phyloP scores from a whole-genome alignment of 2,888 invertebrate species.

The Agrypnus murinus region DNA sequence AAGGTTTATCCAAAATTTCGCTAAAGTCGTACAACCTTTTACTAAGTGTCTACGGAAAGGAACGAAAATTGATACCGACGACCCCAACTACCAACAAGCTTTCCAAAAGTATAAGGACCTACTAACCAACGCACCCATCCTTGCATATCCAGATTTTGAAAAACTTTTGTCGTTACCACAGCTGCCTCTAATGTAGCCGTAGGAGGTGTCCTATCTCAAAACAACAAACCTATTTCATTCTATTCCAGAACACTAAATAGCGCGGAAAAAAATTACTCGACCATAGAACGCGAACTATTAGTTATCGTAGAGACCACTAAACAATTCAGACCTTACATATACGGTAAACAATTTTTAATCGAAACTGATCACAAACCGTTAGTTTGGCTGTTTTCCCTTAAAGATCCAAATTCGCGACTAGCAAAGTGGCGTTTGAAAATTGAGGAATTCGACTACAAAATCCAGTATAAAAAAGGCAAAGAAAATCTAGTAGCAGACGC shows the following conservation, averaged over 20 bases:
- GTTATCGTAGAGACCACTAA: background rate
- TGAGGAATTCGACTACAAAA: background rate
- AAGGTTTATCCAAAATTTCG: constrained; percentile 35
- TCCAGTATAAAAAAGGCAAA: background rate
- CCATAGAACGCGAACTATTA: background rate
- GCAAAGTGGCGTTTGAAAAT: background rate
- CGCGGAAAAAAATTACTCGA: too few relatives aligned
- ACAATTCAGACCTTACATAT: background rate
- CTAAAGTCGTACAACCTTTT: too few relatives aligned
- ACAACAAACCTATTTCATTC: background rate
- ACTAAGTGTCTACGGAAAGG: constrained; percentile 5
- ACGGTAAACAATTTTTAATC: too few relatives aligned
- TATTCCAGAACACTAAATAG: background rate
- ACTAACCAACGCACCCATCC: constrained; percentile 38
- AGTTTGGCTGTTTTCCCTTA: too few relatives aligned
- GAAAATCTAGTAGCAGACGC: too few relatives aligned
- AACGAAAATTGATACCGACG: constrained; percentile 1
- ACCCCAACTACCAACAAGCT: background rate
- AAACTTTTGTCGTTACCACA: constrained; percentile 40
- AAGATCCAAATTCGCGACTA: too few relatives aligned
- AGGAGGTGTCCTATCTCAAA: too few relatives aligned
- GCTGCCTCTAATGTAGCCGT: constrained; percentile 44
- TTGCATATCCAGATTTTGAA: constrained; percentile 39
- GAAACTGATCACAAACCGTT: too few relatives aligned
- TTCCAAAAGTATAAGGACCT: constrained; percentile 38